Evolutionary conservation across 2,888 invertebrate genomes (phyloP).

Genomic region (Diploptera punctata): DNA sequence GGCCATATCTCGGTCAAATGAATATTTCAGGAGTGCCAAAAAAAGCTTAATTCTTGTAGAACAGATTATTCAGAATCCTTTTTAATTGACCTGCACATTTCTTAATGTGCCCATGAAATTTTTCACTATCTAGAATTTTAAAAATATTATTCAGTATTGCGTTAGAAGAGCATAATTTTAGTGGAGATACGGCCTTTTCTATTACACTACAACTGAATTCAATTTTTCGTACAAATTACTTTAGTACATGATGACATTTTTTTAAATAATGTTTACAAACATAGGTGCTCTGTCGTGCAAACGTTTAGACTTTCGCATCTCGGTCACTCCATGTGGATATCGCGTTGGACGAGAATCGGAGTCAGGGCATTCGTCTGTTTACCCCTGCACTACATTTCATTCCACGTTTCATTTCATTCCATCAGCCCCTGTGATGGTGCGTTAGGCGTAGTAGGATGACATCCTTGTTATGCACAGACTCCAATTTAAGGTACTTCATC

Average conservation of each 20-base stretch:
- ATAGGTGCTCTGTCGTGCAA: not conserved
- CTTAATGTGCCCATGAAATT: not conserved
- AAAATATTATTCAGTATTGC: not conserved
- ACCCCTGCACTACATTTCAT: too few relatives aligned
- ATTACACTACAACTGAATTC: not conserved
- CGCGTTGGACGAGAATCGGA: too few relatives aligned
- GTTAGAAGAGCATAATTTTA: not conserved
- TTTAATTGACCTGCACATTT: not conserved
- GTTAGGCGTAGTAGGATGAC: too few relatives aligned
- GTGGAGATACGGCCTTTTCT: not conserved
- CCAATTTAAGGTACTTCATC: too few relatives aligned
- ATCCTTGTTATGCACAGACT: too few relatives aligned
- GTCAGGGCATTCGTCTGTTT: too few relatives aligned
- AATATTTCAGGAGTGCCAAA: not conserved
- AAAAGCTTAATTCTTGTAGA: not conserved
- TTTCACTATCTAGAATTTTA: not conserved
- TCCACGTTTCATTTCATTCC: too few relatives aligned
- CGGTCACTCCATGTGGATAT: too few relatives aligned
- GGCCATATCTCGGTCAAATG: not conserved
- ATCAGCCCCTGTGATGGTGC: too few relatives aligned
- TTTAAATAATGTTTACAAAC: not conserved
- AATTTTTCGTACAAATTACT: not conserved
- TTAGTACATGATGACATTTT: not conserved
- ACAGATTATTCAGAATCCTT: not conserved
- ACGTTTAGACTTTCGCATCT: too few relatives aligned